These are phyloP conservation scores for Chaenogobius annularis DNA, from an alignment of 2,113 vertebrate species.

Conservation along the genomic window DNA sequence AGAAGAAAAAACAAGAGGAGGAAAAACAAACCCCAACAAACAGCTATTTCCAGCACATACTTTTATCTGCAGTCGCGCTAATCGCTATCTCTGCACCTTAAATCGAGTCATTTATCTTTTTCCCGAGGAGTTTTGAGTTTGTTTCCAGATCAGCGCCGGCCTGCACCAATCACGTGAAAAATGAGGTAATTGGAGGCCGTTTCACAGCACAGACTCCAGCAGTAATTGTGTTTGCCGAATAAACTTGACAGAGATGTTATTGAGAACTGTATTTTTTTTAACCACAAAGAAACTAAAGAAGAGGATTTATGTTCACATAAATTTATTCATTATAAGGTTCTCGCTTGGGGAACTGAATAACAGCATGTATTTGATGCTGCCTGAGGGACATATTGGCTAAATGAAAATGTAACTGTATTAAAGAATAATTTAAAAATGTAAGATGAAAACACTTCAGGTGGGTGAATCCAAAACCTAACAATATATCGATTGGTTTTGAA, in stretches of 20 bases:
- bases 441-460: background rate
- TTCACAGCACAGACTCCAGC: constrained; percentile 29
- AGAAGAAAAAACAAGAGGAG: background rate
- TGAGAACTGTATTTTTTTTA: constrained; percentile 15
- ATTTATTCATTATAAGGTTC: constrained; percentile 6
- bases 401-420: constrained; percentile 1
- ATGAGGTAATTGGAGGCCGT: constrained; percentile 44
- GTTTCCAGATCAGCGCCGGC: constrained; percentile 38
- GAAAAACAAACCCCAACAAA: background rate
- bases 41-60: background rate
- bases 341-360: background rate
- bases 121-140: constrained; percentile 31
- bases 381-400: background rate
- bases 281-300: constrained; percentile 8
- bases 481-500: too few species aligned
- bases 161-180: constrained; percentile 49
- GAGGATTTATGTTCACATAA: background rate
- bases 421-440: background rate
- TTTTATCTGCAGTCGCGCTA: constrained; percentile 24
- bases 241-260: constrained; percentile 21
- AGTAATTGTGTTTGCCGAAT: constrained; percentile 43
- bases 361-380: background rate
- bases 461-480: background rate
- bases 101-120: constrained; percentile 49
- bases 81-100: constrained; percentile 25